Conservation (phyloP, 2,888 invertebrate species). For the Nomada fabriciana region DNA sequence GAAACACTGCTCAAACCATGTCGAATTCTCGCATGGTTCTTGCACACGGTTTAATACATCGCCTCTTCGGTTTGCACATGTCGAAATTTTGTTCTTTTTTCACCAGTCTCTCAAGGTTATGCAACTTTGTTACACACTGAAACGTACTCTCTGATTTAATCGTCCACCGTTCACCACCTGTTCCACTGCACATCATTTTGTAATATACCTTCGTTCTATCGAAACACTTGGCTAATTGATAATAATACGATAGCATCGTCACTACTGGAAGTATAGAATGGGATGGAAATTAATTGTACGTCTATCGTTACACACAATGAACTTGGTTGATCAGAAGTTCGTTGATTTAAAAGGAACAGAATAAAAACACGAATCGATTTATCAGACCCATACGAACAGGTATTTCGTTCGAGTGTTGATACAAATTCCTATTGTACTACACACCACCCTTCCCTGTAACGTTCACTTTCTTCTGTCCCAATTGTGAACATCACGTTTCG, state of each 20-base stretch:
- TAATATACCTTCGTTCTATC: too few species aligned
- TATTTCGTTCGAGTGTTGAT: constrained; percentile 24
- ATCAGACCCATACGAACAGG: neutral
- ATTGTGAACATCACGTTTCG: constrained; percentile 1
- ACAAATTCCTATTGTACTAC: constrained; percentile 21
- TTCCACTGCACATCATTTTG: too few species aligned
- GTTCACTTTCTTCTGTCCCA: constrained; percentile 52
- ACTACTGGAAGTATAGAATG: too few species aligned
- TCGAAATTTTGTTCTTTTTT: too few species aligned
- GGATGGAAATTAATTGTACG: neutral
- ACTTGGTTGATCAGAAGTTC: neutral
- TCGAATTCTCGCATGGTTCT: neutral
- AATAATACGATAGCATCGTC: too few species aligned
- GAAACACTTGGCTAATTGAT: too few species aligned
- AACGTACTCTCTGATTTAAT: neutral
- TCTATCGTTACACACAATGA: neutral
- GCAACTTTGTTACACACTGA: neutral
- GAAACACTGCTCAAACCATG: neutral
- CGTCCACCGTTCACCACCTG: too few species aligned
- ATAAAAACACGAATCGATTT: constrained; percentile 2
- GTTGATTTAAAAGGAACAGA: neutral
- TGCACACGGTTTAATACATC: neutral
- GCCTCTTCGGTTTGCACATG: neutral
- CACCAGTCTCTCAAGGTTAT: neutral
- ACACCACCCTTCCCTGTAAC: constrained; percentile 35